These are phyloP conservation scores for Halocynthia roretzi DNA, from an alignment of 23 tunicate species.

Conservation along the genomic window DNA sequence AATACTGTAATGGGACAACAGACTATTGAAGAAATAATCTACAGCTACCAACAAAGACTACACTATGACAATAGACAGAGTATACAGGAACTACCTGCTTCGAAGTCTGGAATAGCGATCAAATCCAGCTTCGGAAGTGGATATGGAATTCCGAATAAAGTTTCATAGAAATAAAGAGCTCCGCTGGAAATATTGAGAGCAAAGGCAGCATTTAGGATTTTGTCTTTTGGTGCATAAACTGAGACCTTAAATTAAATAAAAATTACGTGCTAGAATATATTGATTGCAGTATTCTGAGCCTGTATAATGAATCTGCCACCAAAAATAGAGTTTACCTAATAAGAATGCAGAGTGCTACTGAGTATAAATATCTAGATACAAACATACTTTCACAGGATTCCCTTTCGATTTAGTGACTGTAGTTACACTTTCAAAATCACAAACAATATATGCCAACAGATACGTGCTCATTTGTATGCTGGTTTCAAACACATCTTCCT, in stretches of 20 bases:
- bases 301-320: too few relatives aligned
- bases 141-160: conserved; percentile 66
- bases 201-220: conserved; percentile 44
- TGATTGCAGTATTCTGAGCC: too few relatives aligned
- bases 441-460: conserved; percentile 68
- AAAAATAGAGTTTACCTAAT: too few relatives aligned
- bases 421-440: conserved; percentile 46
- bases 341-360: too few relatives aligned
- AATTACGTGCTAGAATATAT: too few relatives aligned
- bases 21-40: too few relatives aligned
- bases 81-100: conserved; percentile 42
- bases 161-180: conserved; percentile 50
- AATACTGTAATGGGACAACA: too few relatives aligned
- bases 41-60: neutral
- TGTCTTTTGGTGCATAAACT: conserved; percentile 56
- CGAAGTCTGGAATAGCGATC: conserved; percentile 95
- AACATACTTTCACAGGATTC: neutral
- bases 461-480: conserved; percentile 77
- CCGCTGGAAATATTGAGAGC: conserved; percentile 50
- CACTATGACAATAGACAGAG: neutral
- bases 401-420: neutral
- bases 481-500: conserved; percentile 35
- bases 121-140: conserved; percentile 83
- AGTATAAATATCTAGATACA: too few relatives aligned
- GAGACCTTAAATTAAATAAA: conserved; percentile 37